Evolutionary conservation across 2,113 vertebrate genomes (phyloP).

Genomic region (Nematolebias whitei): DNA sequence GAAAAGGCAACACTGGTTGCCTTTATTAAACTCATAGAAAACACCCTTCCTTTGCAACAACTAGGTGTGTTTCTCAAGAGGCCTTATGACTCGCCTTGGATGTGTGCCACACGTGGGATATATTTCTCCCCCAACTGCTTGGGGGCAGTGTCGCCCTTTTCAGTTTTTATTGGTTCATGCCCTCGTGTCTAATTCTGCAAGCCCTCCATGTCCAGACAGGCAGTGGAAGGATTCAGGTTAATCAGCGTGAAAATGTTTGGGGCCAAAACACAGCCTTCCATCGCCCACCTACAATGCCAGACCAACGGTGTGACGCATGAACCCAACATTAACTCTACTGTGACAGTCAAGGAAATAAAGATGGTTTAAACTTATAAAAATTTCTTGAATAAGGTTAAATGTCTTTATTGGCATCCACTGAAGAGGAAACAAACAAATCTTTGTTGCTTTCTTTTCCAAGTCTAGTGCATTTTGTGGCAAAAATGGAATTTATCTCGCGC

Average conservation of each 20-base stretch:
- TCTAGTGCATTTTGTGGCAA: background rate
- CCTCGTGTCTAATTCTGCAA: constrained; percentile 49
- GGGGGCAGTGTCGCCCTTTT: constrained; percentile 58
- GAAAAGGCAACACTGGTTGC: constrained; percentile 67
- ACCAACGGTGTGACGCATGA: constrained; percentile 2
- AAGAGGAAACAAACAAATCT: background rate
- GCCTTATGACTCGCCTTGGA: constrained; percentile 59
- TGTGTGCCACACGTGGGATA: constrained; percentile 51
- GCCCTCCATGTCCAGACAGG: constrained; percentile 61
- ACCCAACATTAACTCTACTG: constrained; percentile 10
- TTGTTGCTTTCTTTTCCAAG: background rate
- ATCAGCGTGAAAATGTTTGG: constrained; percentile 48
- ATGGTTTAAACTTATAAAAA: background rate
- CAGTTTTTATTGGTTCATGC: constrained; percentile 55
- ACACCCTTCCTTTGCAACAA: constrained; percentile 76
- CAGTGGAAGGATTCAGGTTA: constrained; percentile 50
- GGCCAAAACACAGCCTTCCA: constrained; percentile 43
- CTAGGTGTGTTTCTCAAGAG: constrained; percentile 52
- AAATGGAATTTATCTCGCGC: background rate
- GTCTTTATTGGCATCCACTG: background rate
- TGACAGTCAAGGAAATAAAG: constrained; percentile 18
- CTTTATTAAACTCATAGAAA: constrained; percentile 70
- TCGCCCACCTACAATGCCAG: constrained; percentile 50
- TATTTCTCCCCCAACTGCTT: constrained; percentile 41
- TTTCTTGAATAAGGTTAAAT: background rate